phyloP scores from a whole-genome alignment of 1,140 invertebrate genomes.

The Sycophaga agraensis region DNA sequence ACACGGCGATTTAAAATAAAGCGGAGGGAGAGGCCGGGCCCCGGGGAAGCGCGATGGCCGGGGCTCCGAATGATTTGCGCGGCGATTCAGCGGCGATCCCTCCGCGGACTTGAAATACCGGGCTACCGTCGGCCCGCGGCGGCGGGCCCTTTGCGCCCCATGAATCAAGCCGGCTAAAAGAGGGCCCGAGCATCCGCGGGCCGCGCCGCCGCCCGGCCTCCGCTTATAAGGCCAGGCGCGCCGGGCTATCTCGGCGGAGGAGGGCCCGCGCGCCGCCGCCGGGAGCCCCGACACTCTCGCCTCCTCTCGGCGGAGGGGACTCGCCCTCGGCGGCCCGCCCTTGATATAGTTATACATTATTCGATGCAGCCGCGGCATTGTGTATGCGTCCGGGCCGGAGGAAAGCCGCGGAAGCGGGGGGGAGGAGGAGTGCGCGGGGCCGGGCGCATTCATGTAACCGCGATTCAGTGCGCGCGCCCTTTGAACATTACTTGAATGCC shows the following conservation, averaged over 20 bases:
- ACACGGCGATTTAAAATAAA: too few species aligned
- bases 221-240: conserved; percentile 47
- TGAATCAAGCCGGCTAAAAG: conserved; percentile 36
- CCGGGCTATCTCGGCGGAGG: conserved; percentile 35
- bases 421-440: conserved; percentile 15
- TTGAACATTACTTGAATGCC: conserved; percentile 55
- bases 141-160: conserved; percentile 32
- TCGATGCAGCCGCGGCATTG: conserved; percentile 48
- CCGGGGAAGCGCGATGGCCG: too few species aligned
- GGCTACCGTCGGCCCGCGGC: conserved; percentile 31
- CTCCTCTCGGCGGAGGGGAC: background rate
- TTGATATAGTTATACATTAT: conserved; percentile 49
- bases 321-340: background rate
- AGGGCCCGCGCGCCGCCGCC: too few species aligned
- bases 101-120: conserved; percentile 43
- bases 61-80: conserved; percentile 34
- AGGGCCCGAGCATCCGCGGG: conserved; percentile 5
- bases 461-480: conserved; percentile 44
- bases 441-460: conserved; percentile 28
- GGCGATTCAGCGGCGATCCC: conserved; percentile 39
- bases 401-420: conserved; percentile 6
- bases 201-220: background rate
- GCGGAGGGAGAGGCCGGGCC: too few species aligned
- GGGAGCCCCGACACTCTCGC: background rate
- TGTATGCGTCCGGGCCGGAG: conserved; percentile 27